These are phyloP conservation scores for Hestina assimilis DNA, from an alignment of 1,140 invertebrate genomes.

Conservation along the genomic window DNA sequence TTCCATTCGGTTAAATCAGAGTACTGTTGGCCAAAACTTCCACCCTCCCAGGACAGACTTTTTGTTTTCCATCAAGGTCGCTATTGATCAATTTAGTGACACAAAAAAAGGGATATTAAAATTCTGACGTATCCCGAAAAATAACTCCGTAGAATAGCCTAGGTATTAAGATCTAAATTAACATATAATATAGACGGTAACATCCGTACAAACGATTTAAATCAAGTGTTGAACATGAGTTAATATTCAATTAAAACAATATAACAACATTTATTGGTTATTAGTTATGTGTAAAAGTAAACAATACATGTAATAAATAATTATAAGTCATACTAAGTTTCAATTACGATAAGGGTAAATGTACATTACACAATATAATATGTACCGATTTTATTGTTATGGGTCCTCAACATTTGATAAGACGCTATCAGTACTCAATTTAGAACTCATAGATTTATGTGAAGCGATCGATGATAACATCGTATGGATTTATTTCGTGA, in stretches of 20 bases:
- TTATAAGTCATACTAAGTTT: background rate
- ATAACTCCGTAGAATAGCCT: too few species aligned
- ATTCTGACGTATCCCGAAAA: too few species aligned
- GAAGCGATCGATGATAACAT: conserved; percentile 14
- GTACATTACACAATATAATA: conserved; percentile 4
- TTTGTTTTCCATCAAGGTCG: too few species aligned
- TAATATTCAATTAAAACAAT: background rate
- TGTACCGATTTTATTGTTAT: conserved; percentile 14
- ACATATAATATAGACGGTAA: too few species aligned
- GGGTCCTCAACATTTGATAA: conserved; percentile 13
- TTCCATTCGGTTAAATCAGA: too few species aligned
- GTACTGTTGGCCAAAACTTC: too few species aligned
- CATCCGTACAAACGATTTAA: too few species aligned
- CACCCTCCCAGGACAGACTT: too few species aligned
- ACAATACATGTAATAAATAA: background rate
- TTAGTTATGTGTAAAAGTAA: background rate
- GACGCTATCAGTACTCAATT: conserved; percentile 3
- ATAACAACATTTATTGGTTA: background rate
- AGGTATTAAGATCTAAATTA: too few species aligned
- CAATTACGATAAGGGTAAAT: conserved; percentile 5
- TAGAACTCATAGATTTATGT: conserved; percentile 10
- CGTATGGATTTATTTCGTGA: conserved; percentile 5
- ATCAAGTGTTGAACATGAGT: background rate
- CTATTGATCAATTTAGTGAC: too few species aligned
- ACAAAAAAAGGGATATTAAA: too few species aligned